Conservation (phyloP, 2,113 vertebrate genomes). For the Corythornis cristatus region DNA sequence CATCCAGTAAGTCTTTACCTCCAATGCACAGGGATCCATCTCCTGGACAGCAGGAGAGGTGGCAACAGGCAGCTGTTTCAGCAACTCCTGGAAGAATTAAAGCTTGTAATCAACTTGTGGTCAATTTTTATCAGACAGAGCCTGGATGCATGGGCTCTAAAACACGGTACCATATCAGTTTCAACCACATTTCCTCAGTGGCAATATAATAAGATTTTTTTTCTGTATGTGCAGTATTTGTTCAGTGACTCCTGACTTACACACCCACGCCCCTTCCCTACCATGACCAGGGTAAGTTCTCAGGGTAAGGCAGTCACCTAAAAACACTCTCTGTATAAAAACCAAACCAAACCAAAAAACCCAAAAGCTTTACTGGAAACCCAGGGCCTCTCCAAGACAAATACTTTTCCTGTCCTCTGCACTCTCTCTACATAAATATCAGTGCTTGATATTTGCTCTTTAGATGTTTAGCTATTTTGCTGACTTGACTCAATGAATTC, state of each 20-base stretch:
- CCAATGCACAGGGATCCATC: constrained; percentile 10
- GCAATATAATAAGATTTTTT: not conserved
- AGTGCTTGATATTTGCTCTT: constrained; percentile 38
- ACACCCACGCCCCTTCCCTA: not conserved
- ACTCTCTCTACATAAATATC: constrained; percentile 39
- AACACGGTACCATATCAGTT: not conserved
- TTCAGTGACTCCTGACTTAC: not conserved
- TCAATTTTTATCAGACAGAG: not conserved
- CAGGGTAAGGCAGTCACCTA: not conserved
- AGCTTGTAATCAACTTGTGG: constrained; percentile 17
- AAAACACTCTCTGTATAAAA: not conserved
- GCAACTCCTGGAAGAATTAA: constrained; percentile 9
- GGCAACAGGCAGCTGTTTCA: not conserved
- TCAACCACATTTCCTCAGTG: not conserved
- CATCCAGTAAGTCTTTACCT: constrained; percentile 43
- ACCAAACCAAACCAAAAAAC: not conserved
- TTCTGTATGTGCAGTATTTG: not conserved
- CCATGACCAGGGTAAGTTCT: not conserved
- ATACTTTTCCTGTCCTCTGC: not conserved
- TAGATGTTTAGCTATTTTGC: constrained; percentile 4
- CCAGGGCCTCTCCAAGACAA: accelerated
- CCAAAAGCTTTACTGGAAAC: not conserved
- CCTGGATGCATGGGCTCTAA: not conserved
- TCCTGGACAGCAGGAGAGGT: not conserved
- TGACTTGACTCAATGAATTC: not conserved